These are phyloP conservation scores for Catocala nupta DNA, from an alignment of 2,888 invertebrate species.

Conservation along the genomic window DNA sequence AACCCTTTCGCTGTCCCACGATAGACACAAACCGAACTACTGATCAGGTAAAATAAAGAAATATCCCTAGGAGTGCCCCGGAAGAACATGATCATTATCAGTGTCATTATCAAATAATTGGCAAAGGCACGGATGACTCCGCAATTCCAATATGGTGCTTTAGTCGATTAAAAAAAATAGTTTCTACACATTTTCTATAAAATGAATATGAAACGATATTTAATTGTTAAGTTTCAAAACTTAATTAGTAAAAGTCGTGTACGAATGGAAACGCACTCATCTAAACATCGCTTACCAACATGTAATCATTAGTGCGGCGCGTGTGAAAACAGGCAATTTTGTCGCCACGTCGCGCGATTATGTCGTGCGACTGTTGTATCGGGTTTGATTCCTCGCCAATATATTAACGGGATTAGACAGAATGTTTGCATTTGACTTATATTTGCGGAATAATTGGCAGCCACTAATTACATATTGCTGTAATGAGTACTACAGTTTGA, in stretches of 20 bases:
- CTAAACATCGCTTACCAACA: conserved; percentile 60
- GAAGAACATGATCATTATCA: no score
- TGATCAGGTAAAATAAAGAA: no score
- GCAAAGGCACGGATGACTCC: no score
- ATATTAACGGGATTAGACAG: conserved; percentile 30
- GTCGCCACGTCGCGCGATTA: conserved; percentile 52
- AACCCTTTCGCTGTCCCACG: no score
- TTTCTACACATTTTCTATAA: no score
- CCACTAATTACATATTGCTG: conserved; percentile 42
- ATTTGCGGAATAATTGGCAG: conserved; percentile 43
- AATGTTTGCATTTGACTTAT: conserved; percentile 51
- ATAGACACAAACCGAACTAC: no score
- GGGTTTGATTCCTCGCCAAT: conserved; percentile 46
- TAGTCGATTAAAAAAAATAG: no score
- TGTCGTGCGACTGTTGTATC: conserved; percentile 42
- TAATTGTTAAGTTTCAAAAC: no score
- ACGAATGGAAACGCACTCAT: conserved; percentile 54
- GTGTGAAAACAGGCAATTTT: conserved; percentile 82
- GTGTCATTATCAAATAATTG: no score
- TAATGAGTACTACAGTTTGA: conserved; percentile 6
- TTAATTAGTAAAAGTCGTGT: conserved; percentile 14
- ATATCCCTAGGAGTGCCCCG: no score
- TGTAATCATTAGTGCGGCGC: conserved; percentile 69
- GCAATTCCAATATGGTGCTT: no score
- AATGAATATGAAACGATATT: no score